These are phyloP conservation scores for Antitype chi DNA, from an alignment of 2,888 invertebrate species.

Conservation along the genomic window DNA sequence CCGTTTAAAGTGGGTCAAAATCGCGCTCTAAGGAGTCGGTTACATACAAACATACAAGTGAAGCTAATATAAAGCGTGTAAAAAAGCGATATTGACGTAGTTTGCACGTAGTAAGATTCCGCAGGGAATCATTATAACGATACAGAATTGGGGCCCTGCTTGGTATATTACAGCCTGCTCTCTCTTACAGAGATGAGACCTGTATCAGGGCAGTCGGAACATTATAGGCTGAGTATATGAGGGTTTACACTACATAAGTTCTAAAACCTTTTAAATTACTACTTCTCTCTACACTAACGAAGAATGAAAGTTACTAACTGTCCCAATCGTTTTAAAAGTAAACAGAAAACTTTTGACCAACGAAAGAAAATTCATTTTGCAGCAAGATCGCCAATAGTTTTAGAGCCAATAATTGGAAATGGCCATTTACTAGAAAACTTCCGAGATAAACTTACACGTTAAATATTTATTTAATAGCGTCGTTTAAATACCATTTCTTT, in stretches of 20 bases:
- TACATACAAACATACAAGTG: too few species aligned
- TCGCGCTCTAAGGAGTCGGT: too few species aligned
- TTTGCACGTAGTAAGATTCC: too few species aligned
- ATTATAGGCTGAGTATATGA: background rate
- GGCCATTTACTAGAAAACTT: conserved; percentile 22
- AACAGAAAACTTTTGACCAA: conserved; percentile 28
- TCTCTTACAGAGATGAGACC: too few species aligned
- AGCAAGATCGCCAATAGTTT: conserved; percentile 11
- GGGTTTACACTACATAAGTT: background rate
- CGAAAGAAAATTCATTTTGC: conserved; percentile 5
- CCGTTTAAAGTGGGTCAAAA: too few species aligned
- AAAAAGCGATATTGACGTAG: too few species aligned
- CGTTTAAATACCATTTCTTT: conserved; percentile 26
- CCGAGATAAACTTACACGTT: conserved; percentile 6
- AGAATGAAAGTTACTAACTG: background rate
- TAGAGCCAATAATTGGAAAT: conserved; percentile 37
- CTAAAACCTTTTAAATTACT: background rate
- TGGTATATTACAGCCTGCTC: too few species aligned
- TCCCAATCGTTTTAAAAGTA: conserved; percentile 33
- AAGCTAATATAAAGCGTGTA: too few species aligned
- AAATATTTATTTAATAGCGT: conserved; percentile 18
- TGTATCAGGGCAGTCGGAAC: too few species aligned
- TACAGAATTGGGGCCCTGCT: too few species aligned
- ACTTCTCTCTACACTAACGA: background rate
- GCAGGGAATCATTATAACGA: too few species aligned